A percentile compares a stretch with the other conserved stretches of the same genome.
Evolutionary conservation across 2,113 vertebrate genomes (phyloP).

Genomic region (Microcebus lehilahytsara): DNA sequence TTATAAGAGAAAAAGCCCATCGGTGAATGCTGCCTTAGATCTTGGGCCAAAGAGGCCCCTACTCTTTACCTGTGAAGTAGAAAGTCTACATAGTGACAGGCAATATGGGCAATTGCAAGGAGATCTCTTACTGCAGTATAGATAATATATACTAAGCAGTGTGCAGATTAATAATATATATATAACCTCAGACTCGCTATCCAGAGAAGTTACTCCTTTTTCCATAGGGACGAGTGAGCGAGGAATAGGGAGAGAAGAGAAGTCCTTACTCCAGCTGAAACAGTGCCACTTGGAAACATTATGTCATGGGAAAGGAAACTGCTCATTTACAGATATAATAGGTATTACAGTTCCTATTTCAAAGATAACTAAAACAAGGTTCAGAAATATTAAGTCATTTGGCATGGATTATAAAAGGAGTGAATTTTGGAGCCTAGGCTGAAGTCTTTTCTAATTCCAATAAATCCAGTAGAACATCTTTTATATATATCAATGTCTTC

Average conservation of each 20-base stretch:
- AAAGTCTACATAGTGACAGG: background rate
- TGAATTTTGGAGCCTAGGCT: background rate
- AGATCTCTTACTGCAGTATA: background rate
- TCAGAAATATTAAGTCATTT: background rate
- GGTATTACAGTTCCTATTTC: background rate
- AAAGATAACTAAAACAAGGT: background rate
- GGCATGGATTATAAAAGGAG: background rate
- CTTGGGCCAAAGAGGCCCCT: background rate
- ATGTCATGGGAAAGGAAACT: background rate
- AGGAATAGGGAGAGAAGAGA: background rate
- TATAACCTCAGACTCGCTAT: background rate
- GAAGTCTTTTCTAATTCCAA: background rate
- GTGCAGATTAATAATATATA: background rate
- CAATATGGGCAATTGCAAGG: background rate
- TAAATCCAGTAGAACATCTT: background rate
- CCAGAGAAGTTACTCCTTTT: background rate
- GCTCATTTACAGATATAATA: background rate
- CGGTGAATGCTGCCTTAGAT: background rate
- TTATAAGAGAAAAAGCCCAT: background rate
- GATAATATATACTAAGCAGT: background rate
- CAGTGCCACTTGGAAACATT: background rate
- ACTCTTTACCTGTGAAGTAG: background rate
- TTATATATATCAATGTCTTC: background rate
- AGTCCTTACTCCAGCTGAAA: background rate
- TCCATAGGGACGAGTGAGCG: background rate